Evolutionary conservation across 2,888 invertebrate species (phyloP).

Genomic region (Polyploca ridens): DNA sequence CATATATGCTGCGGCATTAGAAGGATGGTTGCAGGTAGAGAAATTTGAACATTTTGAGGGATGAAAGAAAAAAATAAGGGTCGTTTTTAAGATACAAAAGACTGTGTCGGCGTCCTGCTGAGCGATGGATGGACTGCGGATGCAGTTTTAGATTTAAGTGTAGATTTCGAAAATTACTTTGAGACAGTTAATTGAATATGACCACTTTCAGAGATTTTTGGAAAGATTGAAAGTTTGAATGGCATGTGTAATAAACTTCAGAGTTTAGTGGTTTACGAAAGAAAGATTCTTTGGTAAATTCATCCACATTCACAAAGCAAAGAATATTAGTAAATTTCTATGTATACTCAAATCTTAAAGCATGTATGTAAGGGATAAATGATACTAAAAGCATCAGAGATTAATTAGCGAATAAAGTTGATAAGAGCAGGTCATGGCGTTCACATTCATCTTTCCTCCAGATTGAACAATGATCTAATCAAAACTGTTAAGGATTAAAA

Average conservation of each 20-base stretch:
- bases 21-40: slow-evolving; percentile 75
- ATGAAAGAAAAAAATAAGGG: slow-evolving; percentile 80
- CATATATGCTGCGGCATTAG: slow-evolving; percentile 29
- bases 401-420: too few species aligned
- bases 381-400: too few species aligned
- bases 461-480: too few species aligned
- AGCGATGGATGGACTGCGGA: slow-evolving; percentile 78
- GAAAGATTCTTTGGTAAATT: background rate
- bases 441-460: too few species aligned
- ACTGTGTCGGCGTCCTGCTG: slow-evolving; percentile 80
- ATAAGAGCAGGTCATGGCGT: too few species aligned
- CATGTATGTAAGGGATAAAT: too few species aligned
- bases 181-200: slow-evolving; percentile 76
- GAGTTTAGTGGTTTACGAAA: slow-evolving; percentile 20
- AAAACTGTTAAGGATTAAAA: too few species aligned
- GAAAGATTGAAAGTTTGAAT: slow-evolving; percentile 41
- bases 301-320: too few species aligned
- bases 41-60: slow-evolving; percentile 82
- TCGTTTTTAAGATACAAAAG: slow-evolving; percentile 78
- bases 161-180: slow-evolving; percentile 70
- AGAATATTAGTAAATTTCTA: too few species aligned
- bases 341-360: too few species aligned
- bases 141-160: slow-evolving; percentile 77
- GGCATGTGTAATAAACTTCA: slow-evolving; percentile 29
- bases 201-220: slow-evolving; percentile 63